Conservation (phyloP, 2,113 vertebrate species). For the Dicaeum eximium region DNA sequence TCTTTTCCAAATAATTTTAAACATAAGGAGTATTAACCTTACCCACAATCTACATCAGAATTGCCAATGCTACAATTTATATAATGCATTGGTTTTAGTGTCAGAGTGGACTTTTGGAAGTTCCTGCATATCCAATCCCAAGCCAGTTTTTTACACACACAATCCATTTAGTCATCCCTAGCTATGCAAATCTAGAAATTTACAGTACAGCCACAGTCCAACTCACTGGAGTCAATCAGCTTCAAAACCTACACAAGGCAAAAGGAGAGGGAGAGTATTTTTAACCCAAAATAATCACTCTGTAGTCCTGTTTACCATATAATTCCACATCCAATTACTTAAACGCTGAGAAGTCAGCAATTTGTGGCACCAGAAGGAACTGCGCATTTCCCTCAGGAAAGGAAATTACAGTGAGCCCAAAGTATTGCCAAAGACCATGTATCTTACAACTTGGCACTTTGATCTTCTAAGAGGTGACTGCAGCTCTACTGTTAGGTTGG, state of each 20-base stretch:
- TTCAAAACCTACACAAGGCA: background rate
- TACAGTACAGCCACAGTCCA: background rate
- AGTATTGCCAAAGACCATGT: background rate
- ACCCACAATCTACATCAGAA: background rate
- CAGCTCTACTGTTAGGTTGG: background rate
- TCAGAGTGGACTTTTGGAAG: background rate
- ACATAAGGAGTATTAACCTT: background rate
- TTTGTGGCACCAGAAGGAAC: background rate
- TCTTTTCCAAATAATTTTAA: background rate
- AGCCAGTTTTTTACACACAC: background rate
- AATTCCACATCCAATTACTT: background rate
- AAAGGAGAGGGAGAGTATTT: background rate
- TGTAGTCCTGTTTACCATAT: background rate
- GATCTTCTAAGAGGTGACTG: background rate
- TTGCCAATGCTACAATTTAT: background rate
- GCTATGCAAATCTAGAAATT: background rate
- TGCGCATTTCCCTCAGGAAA: background rate
- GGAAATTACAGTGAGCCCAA: background rate
- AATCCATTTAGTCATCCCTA: background rate
- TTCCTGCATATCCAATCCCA: background rate
- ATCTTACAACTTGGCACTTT: background rate
- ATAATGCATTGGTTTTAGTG: background rate
- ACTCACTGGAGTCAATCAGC: background rate
- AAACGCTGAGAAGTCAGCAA: background rate
- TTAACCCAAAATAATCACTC: background rate